Conservation (phyloP, 2,888 invertebrate species). For the Phlogophora meticulosa region DNA sequence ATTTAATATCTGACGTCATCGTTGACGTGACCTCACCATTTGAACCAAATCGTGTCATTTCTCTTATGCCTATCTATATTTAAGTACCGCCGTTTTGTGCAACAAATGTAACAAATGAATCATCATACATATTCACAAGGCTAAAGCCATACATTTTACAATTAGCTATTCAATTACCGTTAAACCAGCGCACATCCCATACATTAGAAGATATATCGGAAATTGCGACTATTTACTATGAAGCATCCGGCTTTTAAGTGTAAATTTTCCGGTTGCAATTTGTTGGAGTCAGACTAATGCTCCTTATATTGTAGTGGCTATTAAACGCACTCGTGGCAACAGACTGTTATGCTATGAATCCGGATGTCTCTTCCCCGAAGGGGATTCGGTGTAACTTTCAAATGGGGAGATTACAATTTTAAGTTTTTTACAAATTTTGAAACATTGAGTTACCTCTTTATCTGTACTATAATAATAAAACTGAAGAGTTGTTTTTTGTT, state of each 20-base stretch:
- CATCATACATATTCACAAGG: slow-evolving; percentile 54
- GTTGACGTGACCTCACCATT: background rate
- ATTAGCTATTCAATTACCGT: slow-evolving; percentile 67
- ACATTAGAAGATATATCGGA: slow-evolving; percentile 85
- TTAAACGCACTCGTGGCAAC: slow-evolving; percentile 71
- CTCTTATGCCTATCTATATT: background rate
- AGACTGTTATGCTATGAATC: slow-evolving; percentile 65
- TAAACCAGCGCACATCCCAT: slow-evolving; percentile 79
- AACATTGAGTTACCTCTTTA: background rate
- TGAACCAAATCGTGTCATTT: background rate
- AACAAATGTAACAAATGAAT: slow-evolving; percentile 37
- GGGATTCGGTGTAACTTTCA: slow-evolving; percentile 56
- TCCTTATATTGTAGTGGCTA: slow-evolving; percentile 71
- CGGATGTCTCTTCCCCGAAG: slow-evolving; percentile 58
- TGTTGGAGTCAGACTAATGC: slow-evolving; percentile 78
- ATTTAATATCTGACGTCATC: slow-evolving; percentile 14
- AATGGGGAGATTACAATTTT: slow-evolving; percentile 48
- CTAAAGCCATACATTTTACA: slow-evolving; percentile 68
- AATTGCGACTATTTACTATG: slow-evolving; percentile 86
- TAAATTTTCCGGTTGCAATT: slow-evolving; percentile 90
- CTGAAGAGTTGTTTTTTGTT: too few relatives aligned
- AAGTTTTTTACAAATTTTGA: background rate
- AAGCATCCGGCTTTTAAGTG: slow-evolving; percentile 89
- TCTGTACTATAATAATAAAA: background rate
- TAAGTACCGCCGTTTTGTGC: background rate